A percentile compares a stretch with the other conserved stretches of the same genome.
These are phyloP conservation scores for Caenorhabditis sp. DNA, from an alignment of 2,888 invertebrate species.

Conservation along the genomic window DNA sequence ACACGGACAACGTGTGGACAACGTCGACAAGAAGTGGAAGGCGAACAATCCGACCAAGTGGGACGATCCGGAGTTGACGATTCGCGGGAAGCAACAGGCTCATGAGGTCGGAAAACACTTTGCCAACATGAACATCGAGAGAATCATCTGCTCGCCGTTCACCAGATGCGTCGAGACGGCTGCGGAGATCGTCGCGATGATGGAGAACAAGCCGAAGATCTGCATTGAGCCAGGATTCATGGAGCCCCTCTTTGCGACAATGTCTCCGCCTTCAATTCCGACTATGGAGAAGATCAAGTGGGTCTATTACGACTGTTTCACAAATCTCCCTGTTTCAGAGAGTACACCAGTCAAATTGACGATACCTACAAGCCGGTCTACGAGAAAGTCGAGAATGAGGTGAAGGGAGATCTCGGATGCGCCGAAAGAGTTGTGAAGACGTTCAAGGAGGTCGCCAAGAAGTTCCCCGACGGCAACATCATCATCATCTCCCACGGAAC, in stretches of 20 bases:
- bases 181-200: slow-evolving; percentile 61
- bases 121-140: slow-evolving; percentile 72
- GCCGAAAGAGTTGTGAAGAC: slow-evolving; percentile 68
- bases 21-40: slow-evolving; percentile 77
- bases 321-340: no score
- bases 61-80: slow-evolving; percentile 81
- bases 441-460: slow-evolving; percentile 67
- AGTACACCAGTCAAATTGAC: slow-evolving; percentile 68
- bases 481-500: slow-evolving; percentile 80
- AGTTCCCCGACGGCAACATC: slow-evolving; percentile 73
- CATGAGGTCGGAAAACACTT: slow-evolving; percentile 76
- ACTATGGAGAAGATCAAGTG: slow-evolving; percentile 70
- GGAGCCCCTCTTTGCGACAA: slow-evolving; percentile 75
- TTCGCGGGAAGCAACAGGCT: slow-evolving; percentile 78
- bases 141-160: slow-evolving; percentile 79
- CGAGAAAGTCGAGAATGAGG: slow-evolving; percentile 69
- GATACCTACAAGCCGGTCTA: slow-evolving; percentile 72
- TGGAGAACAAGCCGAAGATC: slow-evolving; percentile 64
- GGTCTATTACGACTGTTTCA: no score
- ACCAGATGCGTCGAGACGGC: slow-evolving; percentile 79
- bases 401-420: slow-evolving; percentile 68
- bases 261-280: slow-evolving; percentile 72
- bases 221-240: slow-evolving; percentile 79
- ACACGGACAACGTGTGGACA: slow-evolving; percentile 81
- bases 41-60: slow-evolving; percentile 65